These are phyloP conservation scores for Pseudorectes ferrugineus DNA, from an alignment of 2,113 vertebrate genomes.

Conservation along the genomic window DNA sequence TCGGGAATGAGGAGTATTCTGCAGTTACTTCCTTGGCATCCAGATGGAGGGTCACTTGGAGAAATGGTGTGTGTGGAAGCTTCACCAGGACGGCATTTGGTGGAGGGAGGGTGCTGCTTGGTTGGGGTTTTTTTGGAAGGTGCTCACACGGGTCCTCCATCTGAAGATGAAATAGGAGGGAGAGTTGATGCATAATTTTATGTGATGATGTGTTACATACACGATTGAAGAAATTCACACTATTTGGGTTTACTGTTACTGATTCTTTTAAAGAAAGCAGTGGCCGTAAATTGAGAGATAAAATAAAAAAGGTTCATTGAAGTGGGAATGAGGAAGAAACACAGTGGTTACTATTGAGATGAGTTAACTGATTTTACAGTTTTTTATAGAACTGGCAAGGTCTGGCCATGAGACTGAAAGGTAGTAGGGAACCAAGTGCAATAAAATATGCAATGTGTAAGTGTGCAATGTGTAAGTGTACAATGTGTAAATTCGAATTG, in stretches of 20 bases:
- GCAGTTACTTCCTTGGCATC: neutral
- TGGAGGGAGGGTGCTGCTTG: neutral
- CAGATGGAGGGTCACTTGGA: neutral
- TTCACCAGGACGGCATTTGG: neutral
- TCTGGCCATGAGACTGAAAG: neutral
- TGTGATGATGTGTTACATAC: neutral
- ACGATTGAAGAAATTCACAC: neutral
- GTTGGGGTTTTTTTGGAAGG: neutral
- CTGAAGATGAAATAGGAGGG: neutral
- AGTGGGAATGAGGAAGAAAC: neutral
- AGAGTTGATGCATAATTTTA: neutral
- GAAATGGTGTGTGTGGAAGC: neutral
- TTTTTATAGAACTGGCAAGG: neutral
- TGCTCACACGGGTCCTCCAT: rapidly evolving
- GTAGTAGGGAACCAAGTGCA: neutral
- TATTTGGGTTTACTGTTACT: neutral
- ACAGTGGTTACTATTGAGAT: neutral
- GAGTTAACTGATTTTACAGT: neutral
- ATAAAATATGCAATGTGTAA: neutral
- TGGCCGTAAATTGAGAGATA: neutral
- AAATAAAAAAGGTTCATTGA: neutral
- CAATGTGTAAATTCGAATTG: neutral
- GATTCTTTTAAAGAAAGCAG: neutral
- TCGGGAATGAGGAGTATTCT: neutral
- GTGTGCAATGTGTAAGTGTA: no score